phyloP scores from a whole-genome alignment of 1,140 invertebrate species.

The Samia ricini region DNA sequence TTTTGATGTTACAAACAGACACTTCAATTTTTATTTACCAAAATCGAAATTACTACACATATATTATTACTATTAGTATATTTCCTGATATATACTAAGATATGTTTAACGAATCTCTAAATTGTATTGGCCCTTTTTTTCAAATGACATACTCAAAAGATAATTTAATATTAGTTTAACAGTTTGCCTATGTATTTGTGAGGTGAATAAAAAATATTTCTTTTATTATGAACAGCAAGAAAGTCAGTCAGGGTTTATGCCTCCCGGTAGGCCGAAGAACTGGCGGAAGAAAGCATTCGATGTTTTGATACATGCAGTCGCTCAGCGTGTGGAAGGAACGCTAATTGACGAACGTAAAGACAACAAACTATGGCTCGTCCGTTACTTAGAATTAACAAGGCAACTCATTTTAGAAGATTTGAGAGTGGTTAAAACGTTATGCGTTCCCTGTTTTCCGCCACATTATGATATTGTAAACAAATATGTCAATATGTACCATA shows the following conservation, averaged over 20 bases:
- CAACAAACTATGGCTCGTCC: slow-evolving; percentile 98
- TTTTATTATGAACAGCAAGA: slow-evolving; percentile 78
- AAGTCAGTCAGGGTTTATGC: slow-evolving; percentile 91
- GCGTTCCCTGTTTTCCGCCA: slow-evolving; percentile 97
- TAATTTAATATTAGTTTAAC: too few species aligned
- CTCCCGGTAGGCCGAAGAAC: slow-evolving; percentile 94
- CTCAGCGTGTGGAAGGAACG: slow-evolving; percentile 91
- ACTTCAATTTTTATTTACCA: too few species aligned
- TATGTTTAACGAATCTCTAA: too few species aligned
- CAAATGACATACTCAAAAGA: too few species aligned
- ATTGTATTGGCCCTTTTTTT: too few species aligned
- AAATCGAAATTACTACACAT: too few species aligned
- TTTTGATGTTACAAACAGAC: too few species aligned
- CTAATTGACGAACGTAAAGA: slow-evolving; percentile 94
- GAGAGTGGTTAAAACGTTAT: slow-evolving; percentile 93
- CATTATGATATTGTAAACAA: slow-evolving; percentile 94
- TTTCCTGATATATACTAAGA: too few species aligned
- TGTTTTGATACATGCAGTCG: slow-evolving; percentile 91
- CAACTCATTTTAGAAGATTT: slow-evolving; percentile 95
- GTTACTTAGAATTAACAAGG: slow-evolving; percentile 86
- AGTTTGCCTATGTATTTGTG: too few species aligned
- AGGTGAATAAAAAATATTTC: background rate
- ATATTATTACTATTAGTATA: too few species aligned
- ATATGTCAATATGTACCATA: slow-evolving; percentile 97
- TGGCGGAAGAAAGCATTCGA: slow-evolving; percentile 94